Evolutionary conservation across 1,140 invertebrate species (phyloP).

Genomic region (Drosophila biarmipes): DNA sequence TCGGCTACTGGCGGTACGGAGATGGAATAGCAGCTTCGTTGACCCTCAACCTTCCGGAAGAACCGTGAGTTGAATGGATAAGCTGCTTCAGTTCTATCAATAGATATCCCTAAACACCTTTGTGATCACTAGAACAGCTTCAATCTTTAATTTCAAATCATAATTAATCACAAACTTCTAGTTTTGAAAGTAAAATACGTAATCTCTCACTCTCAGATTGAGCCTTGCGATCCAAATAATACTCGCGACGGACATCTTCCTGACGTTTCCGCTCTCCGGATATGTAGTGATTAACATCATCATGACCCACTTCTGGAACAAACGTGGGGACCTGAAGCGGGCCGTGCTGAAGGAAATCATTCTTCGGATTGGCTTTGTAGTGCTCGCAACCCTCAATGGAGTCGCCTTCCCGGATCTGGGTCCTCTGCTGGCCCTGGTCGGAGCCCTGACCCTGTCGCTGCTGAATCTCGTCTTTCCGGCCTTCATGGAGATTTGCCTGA

Average conservation of each 20-base stretch:
- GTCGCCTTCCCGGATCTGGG: constrained; percentile 40
- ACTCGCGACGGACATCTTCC: constrained; percentile 28
- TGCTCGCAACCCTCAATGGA: constrained; percentile 36
- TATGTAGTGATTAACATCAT: constrained; percentile 57
- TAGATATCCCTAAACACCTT: too few species aligned
- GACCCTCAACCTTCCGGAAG: constrained; percentile 38
- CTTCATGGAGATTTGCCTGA: constrained; percentile 42
- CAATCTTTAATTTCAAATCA: too few species aligned
- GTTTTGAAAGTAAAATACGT: too few species aligned
- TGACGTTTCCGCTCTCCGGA: constrained; percentile 43
- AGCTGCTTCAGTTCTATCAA: too few species aligned
- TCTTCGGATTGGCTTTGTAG: constrained; percentile 10
- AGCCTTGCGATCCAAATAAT: background rate
- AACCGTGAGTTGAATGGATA: constrained; percentile 27
- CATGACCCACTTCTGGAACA: constrained; percentile 24
- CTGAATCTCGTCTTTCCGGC: constrained; percentile 57
- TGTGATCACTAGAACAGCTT: too few species aligned
- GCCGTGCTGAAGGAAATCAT: constrained; percentile 22
- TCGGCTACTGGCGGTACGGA: constrained; percentile 59
- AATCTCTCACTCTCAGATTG: background rate
- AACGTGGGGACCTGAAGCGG: background rate
- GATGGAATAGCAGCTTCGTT: background rate
- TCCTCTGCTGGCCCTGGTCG: constrained; percentile 37
- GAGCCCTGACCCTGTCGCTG: constrained; percentile 47
- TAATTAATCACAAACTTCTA: too few species aligned